Evolutionary conservation across 2,888 invertebrate genomes (phyloP).

Genomic region (Chironomus riparius): DNA sequence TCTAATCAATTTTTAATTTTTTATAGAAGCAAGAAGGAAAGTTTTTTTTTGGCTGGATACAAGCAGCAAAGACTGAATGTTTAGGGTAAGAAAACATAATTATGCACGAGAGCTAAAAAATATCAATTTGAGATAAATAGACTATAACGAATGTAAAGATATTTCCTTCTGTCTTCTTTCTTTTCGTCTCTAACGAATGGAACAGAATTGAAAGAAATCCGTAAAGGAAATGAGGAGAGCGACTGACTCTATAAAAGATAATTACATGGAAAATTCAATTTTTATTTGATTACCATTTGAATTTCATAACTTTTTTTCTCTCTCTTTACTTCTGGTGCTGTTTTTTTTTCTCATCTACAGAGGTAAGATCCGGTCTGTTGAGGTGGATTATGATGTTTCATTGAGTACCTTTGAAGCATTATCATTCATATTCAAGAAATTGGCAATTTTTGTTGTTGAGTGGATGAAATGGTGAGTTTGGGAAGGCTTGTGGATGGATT

Average conservation of each 20-base stretch:
- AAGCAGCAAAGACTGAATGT: background rate
- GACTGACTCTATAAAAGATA: constrained; percentile 12
- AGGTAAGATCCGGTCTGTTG: background rate
- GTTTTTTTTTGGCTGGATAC: background rate
- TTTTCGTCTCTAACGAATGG: background rate
- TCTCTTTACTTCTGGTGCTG: background rate
- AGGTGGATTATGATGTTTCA: background rate
- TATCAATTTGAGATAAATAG: constrained; percentile 26
- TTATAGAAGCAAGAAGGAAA: background rate
- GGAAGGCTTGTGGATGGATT: too few species aligned
- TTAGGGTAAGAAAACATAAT: background rate
- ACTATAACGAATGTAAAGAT: constrained; percentile 16
- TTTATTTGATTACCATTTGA: constrained; percentile 18
- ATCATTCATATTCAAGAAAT: too few species aligned
- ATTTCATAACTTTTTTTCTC: background rate
- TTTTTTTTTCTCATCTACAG: too few species aligned
- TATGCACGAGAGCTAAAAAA: background rate
- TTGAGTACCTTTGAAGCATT: background rate
- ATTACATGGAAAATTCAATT: constrained; percentile 23
- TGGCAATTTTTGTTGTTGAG: too few species aligned
- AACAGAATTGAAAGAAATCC: background rate
- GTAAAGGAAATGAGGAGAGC: background rate
- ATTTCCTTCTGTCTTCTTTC: too few species aligned
- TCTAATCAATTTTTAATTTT: constrained; percentile 26
- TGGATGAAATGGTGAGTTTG: background rate